Evolutionary conservation across 2,888 invertebrate species (phyloP).

Genomic region (Linnaemya vulpina): DNA sequence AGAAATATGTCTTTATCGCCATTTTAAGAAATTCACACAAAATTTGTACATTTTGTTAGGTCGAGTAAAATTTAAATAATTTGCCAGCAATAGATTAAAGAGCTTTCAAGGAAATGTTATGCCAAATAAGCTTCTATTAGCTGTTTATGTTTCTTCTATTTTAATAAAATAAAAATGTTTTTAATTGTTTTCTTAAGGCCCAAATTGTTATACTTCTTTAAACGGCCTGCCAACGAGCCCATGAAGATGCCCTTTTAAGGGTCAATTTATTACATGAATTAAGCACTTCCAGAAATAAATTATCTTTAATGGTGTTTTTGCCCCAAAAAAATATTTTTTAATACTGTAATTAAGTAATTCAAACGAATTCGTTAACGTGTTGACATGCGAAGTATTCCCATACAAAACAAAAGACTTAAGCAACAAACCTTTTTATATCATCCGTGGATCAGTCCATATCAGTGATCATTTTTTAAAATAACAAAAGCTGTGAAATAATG

Average conservation of each 20-base stretch:
- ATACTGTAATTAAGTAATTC: neutral
- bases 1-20: neutral
- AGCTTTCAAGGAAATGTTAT: neutral
- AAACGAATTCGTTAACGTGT: neutral
- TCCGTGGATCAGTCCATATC: too few relatives aligned
- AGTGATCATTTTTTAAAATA: too few relatives aligned
- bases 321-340: neutral
- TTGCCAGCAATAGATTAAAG: neutral
- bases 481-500: too few relatives aligned
- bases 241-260: neutral
- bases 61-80: neutral
- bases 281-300: neutral
- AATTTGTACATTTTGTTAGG: neutral
- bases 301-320: neutral
- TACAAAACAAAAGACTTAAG: neutral
- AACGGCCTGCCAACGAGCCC: neutral
- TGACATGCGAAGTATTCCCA: neutral
- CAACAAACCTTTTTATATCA: neutral
- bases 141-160: neutral
- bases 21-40: neutral
- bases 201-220: too few relatives aligned
- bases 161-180: neutral
- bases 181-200: neutral
- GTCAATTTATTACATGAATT: neutral
- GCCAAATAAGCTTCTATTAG: neutral